Percentiles rank a stretch among this genome's conserved stretches.
Conservation (phyloP, 1,140 invertebrate genomes). For the Sitobion miscanthi region DNA sequence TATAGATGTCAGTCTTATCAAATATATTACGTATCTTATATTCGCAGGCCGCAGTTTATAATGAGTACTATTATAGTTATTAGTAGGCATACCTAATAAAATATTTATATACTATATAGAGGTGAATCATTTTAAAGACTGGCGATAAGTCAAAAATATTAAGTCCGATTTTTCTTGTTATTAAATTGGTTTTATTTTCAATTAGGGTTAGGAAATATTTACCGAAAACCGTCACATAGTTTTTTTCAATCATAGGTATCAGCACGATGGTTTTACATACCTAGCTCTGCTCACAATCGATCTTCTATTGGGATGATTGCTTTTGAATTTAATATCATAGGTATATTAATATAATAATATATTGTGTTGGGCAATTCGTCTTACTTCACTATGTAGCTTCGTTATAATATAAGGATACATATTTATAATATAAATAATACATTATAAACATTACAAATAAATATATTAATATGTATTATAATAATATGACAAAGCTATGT, state of each 20-base stretch:
- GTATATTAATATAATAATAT: too few species aligned
- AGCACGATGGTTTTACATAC: background rate
- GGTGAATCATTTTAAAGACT: too few species aligned
- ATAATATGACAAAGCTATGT: background rate
- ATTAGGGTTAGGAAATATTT: background rate
- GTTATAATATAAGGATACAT: too few species aligned
- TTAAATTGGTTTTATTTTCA: background rate
- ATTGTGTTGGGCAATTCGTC: too few species aligned
- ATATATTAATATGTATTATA: too few species aligned
- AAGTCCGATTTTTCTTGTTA: background rate
- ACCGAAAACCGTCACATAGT: background rate
- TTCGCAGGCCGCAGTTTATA: background rate
- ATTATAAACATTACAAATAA: too few species aligned
- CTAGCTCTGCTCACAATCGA: background rate
- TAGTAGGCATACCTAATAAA: too few species aligned
- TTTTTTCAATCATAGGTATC: background rate
- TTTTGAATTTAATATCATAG: background rate
- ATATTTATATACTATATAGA: too few species aligned
- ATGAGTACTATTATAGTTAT: background rate
- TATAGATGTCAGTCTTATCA: background rate
- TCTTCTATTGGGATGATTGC: background rate
- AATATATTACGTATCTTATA: background rate
- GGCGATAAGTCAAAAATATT: too few species aligned
- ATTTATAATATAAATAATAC: too few species aligned
- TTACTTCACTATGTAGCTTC: too few species aligned